phyloP scores from a whole-genome alignment of 2,113 vertebrate genomes.

The Psettodes erumei region DNA sequence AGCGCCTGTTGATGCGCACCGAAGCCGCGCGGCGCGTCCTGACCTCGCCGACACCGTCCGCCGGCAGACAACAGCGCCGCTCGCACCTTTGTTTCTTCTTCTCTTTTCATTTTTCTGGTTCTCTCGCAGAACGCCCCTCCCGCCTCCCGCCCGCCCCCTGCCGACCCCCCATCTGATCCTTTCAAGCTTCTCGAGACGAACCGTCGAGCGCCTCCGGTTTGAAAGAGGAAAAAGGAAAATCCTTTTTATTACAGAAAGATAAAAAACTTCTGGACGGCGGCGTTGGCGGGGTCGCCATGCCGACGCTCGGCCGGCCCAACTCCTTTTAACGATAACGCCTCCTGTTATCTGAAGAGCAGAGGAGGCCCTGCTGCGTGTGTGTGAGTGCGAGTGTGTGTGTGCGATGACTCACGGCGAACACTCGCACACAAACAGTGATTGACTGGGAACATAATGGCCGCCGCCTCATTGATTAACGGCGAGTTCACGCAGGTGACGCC shows the following conservation, averaged over 20 bases:
- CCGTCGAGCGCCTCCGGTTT: constrained; percentile 3
- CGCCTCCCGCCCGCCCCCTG: background rate
- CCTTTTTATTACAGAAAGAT: constrained; percentile 23
- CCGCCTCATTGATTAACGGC: constrained; percentile 26
- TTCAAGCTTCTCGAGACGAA: background rate
- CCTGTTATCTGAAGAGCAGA: constrained; percentile 34
- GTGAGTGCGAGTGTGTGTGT: constrained; percentile 17
- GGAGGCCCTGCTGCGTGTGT: constrained; percentile 24
- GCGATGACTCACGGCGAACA: constrained; percentile 52
- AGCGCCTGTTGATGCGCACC: constrained; percentile 1
- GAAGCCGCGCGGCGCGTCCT: background rate
- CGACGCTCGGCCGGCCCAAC: constrained; percentile 64
- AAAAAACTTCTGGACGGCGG: constrained; percentile 51
- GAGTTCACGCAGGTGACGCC: constrained; percentile 31
- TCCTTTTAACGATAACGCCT: constrained; percentile 60
- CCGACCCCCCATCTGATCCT: constrained; percentile 29
- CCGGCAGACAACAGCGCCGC: constrained; percentile 6
- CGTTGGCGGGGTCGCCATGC: constrained; percentile 63
- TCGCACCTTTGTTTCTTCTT: constrained; percentile 6
- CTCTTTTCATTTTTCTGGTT: background rate
- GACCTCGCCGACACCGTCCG: constrained; percentile 19
- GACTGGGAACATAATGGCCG: constrained; percentile 30
- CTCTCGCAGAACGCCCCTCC: background rate
- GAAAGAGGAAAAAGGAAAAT: constrained; percentile 15
- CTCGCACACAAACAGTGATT: constrained; percentile 17